Conservation (phyloP, 1,140 invertebrate genomes). For the Drosophila equinoxialis region DNA sequence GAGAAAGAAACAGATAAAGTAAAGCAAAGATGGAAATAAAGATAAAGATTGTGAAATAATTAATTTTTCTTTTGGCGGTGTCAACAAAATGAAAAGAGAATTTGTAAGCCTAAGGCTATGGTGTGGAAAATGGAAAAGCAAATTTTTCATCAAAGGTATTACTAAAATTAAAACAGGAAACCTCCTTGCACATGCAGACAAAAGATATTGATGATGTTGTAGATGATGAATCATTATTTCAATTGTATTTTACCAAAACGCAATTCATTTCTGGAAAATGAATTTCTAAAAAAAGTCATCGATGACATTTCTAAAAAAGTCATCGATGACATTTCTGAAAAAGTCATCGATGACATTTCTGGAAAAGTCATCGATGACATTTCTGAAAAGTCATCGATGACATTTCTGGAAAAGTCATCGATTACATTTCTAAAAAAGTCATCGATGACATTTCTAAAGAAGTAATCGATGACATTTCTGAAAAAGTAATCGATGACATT, state of each 20-base stretch:
- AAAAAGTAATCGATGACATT: too few relatives aligned
- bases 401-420: too few relatives aligned
- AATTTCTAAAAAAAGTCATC: too few relatives aligned
- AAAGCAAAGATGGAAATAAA: background rate
- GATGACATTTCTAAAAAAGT: too few relatives aligned
- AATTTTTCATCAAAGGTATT: slow-evolving; percentile 12
- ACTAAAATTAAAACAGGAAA: slow-evolving; percentile 7
- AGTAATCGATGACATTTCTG: too few relatives aligned
- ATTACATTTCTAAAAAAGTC: too few relatives aligned
- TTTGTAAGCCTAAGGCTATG: background rate
- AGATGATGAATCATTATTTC: background rate
- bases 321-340: too few relatives aligned
- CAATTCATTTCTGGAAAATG: background rate
- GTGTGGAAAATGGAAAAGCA: background rate
- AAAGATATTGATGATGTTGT: background rate
- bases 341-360: too few relatives aligned
- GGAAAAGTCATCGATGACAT: too few relatives aligned
- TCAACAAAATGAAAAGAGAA: slow-evolving; percentile 6
- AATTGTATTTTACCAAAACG: background rate
- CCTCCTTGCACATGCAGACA: background rate
- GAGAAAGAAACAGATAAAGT: background rate
- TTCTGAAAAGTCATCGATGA: too few relatives aligned
- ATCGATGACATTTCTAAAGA: too few relatives aligned
- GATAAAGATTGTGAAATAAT: slow-evolving; percentile 10
- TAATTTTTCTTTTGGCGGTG: slow-evolving; percentile 17